A percentile compares a stretch with the other conserved stretches of the same genome.
phyloP scores from a whole-genome alignment of 2,113 vertebrate genomes.

The Ammodytes marinus region DNA sequence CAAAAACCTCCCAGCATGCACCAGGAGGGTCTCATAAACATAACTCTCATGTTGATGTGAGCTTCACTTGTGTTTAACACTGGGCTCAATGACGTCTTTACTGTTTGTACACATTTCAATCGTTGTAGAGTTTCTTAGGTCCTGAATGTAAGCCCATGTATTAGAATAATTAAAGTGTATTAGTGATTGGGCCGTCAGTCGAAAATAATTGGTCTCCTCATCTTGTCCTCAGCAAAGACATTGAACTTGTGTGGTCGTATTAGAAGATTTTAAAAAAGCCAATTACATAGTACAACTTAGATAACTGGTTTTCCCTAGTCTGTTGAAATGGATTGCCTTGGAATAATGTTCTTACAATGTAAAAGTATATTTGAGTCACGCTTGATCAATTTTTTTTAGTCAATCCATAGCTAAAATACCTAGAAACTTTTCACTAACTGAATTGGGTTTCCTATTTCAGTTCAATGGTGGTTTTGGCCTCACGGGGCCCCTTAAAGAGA shows the following conservation, averaged over 20 bases:
- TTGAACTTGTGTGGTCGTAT: neutral
- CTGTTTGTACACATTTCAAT: neutral
- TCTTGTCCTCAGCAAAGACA: slow-evolving; percentile 11
- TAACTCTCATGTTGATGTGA: slow-evolving; percentile 4
- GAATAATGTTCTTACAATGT: neutral
- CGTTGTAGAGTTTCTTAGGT: neutral
- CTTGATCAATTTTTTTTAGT: neutral
- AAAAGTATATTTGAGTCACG: neutral
- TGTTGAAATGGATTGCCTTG: neutral
- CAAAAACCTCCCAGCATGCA: slow-evolving; percentile 26
- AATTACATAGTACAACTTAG: neutral
- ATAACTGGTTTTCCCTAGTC: neutral
- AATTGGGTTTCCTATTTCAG: slow-evolving; percentile 12
- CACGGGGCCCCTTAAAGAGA: slow-evolving; percentile 4
- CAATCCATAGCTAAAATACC: neutral
- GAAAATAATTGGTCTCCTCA: neutral
- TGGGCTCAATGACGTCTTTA: neutral
- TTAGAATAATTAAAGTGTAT: neutral
- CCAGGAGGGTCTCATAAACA: neutral
- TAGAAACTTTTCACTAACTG: slow-evolving; percentile 15
- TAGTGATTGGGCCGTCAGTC: slow-evolving; percentile 5
- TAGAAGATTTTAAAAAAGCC: neutral
- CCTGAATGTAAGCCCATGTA: neutral
- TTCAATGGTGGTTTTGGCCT: slow-evolving; percentile 24
- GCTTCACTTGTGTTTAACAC: slow-evolving; percentile 14